Percentiles rank a stretch among this genome's conserved stretches.
These are phyloP conservation scores for Myotis brandtii DNA, from an alignment of 2,113 vertebrate species.

Conservation along the genomic window DNA sequence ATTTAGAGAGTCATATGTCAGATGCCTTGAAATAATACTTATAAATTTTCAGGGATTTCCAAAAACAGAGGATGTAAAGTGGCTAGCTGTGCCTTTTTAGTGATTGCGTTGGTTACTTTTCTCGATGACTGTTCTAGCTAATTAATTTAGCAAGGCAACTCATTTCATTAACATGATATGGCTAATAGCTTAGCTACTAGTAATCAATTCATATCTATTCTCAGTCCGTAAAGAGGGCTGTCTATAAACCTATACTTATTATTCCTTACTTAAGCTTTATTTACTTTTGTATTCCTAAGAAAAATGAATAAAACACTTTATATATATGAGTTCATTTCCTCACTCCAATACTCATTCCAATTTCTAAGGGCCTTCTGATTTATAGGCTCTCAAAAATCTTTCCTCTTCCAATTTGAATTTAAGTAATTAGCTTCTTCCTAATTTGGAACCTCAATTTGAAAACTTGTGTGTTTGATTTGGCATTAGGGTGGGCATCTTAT, in stretches of 20 bases:
- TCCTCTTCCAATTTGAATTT: slow-evolving; percentile 70
- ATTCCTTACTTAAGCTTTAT: slow-evolving; percentile 49
- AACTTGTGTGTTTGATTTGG: slow-evolving; percentile 58
- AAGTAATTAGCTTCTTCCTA: slow-evolving; percentile 69
- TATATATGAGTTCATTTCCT: slow-evolving; percentile 65
- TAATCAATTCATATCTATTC: neutral
- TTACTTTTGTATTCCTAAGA: slow-evolving; percentile 62
- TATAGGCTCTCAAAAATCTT: slow-evolving; percentile 60
- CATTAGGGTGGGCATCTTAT: neutral
- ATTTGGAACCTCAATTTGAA: slow-evolving; percentile 62
- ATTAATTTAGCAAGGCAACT: neutral
- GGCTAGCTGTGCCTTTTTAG: slow-evolving; percentile 23
- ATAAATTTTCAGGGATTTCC: slow-evolving; percentile 30
- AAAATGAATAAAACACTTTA: slow-evolving; percentile 55
- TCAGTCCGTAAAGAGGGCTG: neutral
- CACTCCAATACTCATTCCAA: neutral
- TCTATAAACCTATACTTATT: neutral
- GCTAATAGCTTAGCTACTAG: neutral
- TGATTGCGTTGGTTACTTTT: slow-evolving; percentile 41
- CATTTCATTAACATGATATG: neutral
- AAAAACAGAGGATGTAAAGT: slow-evolving; percentile 21
- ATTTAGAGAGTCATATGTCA: neutral
- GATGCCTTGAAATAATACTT: slow-evolving; percentile 45
- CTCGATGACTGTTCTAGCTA: slow-evolving; percentile 18
- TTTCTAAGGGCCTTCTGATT: slow-evolving; percentile 71